Evolutionary conservation across 2,113 vertebrate species (phyloP).

Genomic region (Cephalophus harveyi): DNA sequence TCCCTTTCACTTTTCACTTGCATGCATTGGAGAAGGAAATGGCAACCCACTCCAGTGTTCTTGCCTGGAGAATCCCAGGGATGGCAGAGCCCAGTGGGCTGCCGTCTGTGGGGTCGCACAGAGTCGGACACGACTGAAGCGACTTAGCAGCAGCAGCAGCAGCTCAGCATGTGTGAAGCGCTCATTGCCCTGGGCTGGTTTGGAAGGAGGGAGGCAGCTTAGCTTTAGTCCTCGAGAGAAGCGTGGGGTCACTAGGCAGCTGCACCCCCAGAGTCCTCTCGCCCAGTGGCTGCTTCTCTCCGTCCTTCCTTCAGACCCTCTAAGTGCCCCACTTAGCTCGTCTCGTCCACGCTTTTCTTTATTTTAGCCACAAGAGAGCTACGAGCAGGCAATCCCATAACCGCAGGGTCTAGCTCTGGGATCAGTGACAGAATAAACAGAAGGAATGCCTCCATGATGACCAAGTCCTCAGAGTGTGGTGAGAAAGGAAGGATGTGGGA

Average conservation of each 20-base stretch:
- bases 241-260: background rate
- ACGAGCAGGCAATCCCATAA: background rate
- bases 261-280: background rate
- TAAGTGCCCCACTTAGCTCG: background rate
- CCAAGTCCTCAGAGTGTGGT: background rate
- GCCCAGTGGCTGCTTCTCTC: background rate
- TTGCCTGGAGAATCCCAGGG: too few relatives aligned
- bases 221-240: background rate
- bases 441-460: background rate
- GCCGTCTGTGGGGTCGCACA: too few relatives aligned
- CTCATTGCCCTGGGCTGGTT: background rate
- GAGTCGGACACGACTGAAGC: too few relatives aligned
- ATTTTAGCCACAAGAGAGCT: background rate
- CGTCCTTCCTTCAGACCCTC: background rate
- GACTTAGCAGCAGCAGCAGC: too few relatives aligned
- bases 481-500: background rate
- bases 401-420: background rate
- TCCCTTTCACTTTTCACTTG: too few relatives aligned
- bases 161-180: background rate
- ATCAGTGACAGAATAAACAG: background rate
- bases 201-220: background rate
- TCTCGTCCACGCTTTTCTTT: background rate
- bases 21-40: too few relatives aligned
- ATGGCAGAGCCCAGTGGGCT: too few relatives aligned
- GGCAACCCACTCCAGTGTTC: too few relatives aligned